These are phyloP conservation scores for Cyphomyrus discorhynchus DNA, from an alignment of 2,113 vertebrate species.

Conservation along the genomic window DNA sequence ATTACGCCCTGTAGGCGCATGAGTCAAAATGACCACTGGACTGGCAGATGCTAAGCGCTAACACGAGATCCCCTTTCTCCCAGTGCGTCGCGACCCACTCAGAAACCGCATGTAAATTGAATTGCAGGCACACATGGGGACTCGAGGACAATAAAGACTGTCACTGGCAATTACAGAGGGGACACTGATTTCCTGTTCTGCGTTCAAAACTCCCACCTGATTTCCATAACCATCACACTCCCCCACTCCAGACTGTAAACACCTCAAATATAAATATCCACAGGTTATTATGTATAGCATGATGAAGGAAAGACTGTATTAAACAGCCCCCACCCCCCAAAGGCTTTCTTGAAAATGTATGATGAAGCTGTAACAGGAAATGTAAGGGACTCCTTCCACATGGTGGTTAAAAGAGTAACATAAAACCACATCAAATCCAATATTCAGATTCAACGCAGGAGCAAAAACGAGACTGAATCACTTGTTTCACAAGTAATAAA, in stretches of 20 bases:
- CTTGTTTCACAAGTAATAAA: background rate
- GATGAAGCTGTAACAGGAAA: background rate
- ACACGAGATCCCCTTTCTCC: background rate
- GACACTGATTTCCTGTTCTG: constrained; percentile 31
- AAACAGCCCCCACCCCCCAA: constrained; percentile 19
- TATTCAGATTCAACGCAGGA: background rate
- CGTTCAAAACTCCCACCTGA: constrained; percentile 44
- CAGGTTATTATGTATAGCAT: constrained; percentile 46
- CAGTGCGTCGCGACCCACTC: constrained; percentile 49
- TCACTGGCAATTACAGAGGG: constrained; percentile 59
- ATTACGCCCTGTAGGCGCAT: background rate
- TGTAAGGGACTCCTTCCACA: background rate
- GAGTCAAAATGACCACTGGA: background rate
- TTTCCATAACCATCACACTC: constrained; percentile 18
- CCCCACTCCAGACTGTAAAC: constrained; percentile 31
- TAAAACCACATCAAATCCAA: background rate
- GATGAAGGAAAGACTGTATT: constrained; percentile 31
- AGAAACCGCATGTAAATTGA: constrained; percentile 67
- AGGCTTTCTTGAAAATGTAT: background rate
- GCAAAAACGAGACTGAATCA: background rate
- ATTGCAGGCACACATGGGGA: constrained; percentile 45
- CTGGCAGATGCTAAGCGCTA: background rate
- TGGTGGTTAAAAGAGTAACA: background rate
- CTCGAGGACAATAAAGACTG: constrained; percentile 57
- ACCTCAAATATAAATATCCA: constrained; percentile 47